phyloP scores from a whole-genome alignment of 2,888 invertebrate genomes.

The Mechanitis mazaeus region DNA sequence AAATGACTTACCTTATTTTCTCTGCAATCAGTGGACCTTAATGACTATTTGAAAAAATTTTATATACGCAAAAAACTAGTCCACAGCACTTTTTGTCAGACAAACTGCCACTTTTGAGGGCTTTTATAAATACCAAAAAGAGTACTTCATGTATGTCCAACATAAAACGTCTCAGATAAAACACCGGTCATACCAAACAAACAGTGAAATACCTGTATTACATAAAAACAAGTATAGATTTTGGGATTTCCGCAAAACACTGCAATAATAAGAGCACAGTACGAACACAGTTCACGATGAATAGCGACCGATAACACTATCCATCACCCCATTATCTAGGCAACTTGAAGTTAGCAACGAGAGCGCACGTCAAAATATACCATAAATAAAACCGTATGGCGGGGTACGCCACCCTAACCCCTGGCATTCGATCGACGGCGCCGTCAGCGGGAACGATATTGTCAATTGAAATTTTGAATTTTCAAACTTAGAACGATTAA shows the following conservation, averaged over 20 bases:
- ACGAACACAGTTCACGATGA: slow-evolving; percentile 59
- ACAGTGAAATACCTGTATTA: slow-evolving; percentile 32
- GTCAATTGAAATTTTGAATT: slow-evolving; percentile 42
- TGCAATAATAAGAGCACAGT: slow-evolving; percentile 53
- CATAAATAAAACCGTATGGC: slow-evolving; percentile 70
- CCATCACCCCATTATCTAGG: slow-evolving; percentile 72
- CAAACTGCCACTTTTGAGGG: slow-evolving; percentile 30
- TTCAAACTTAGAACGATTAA: slow-evolving; percentile 42
- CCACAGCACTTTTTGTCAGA: slow-evolving; percentile 21
- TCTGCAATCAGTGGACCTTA: not conserved
- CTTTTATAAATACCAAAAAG: slow-evolving; percentile 27
- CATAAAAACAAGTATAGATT: slow-evolving; percentile 37
- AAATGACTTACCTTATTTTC: not conserved
- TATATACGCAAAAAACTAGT: too few relatives aligned
- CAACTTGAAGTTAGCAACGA: slow-evolving; percentile 70
- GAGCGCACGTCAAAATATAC: slow-evolving; percentile 72
- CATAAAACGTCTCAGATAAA: slow-evolving; percentile 43
- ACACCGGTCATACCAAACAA: slow-evolving; percentile 45
- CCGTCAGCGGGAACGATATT: slow-evolving; percentile 42
- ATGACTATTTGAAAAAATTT: not conserved
- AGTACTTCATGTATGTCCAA: slow-evolving; percentile 31
- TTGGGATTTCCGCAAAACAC: slow-evolving; percentile 54
- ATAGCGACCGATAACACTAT: slow-evolving; percentile 74
- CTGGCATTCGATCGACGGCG: slow-evolving; percentile 47
- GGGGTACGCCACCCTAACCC: slow-evolving; percentile 54